Evolutionary conservation across 2,113 vertebrate species (phyloP), one percentile per base, ranked within the genome.

Genomic region (Colius striatus): DNA sequence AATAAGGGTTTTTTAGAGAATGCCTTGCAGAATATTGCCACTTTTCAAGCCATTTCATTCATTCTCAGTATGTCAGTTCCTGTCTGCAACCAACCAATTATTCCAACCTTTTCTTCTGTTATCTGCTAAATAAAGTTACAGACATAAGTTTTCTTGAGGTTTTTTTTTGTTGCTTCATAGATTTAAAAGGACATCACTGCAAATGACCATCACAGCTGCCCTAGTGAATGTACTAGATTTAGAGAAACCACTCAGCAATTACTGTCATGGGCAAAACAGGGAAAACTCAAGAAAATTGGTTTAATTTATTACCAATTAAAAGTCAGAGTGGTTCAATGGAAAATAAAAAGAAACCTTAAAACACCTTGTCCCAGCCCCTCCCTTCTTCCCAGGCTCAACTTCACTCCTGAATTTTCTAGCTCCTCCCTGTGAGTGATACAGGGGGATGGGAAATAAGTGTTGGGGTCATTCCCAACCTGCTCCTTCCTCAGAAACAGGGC

Each of bases 341-440:
- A 72, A 76, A 78, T 58, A 51, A 72, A 72, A 53, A 1, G 11
- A 58, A 47, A 47, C 23, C 50, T 63, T 36, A 63, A 89, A 89
- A 43, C 8, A 57, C 14, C 11, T 84, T 71, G 4, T 25, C 11
- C 10, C 8, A 16, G 26, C 20, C 3, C 10, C 6, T 77, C 41
- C 29, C 11, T 63, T 55, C 41, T 63, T 76, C 16, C 47, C 0
- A 1, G 14, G 26, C 27, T 66, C 23, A 65, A 7, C 32, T 60
- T 65, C 13, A 8, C 17, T 65, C 41, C 51, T 3, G 7, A 57
- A n/a, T 48, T 80, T 8, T 51, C 32, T 51, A 10, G 45, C 23
- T 71, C 21, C 14, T 71, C n/a, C 14, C 15, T 5, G 2, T 0
- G 0, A 29, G 15, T 9, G 4, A 4, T 6, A 1, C 22, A 53